phyloP scores from a whole-genome alignment of 1,140 invertebrate genomes.

The Dufourea novaeangliae region DNA sequence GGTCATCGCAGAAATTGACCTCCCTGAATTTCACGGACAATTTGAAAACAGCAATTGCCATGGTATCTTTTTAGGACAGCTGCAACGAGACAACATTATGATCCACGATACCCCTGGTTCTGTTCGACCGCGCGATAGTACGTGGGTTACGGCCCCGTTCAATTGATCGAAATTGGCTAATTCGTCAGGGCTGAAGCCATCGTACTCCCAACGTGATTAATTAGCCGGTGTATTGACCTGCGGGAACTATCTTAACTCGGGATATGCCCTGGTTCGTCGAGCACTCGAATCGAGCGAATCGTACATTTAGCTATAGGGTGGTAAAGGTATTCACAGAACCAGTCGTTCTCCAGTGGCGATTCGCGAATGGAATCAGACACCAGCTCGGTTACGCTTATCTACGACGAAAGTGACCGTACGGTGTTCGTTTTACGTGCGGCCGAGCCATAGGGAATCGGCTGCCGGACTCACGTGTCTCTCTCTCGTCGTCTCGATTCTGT shows the following conservation, averaged over 20 bases:
- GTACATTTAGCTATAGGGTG: not conserved
- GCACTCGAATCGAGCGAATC: not conserved
- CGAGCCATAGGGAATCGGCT: slow-evolving; percentile 13
- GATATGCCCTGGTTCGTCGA: not conserved
- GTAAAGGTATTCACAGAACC: not conserved
- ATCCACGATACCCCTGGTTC: not conserved
- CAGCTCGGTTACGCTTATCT: slow-evolving; percentile 36
- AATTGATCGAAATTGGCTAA: slow-evolving; percentile 66
- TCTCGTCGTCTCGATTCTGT: slow-evolving; percentile 3
- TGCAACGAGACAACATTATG: not conserved
- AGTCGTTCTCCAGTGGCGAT: slow-evolving; percentile 3
- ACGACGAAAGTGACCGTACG: slow-evolving; percentile 28
- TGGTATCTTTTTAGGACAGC: slow-evolving; percentile 9
- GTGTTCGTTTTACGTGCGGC: slow-evolving; percentile 33
- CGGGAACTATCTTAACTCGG: slow-evolving; percentile 6
- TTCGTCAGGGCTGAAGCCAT: slow-evolving; percentile 48
- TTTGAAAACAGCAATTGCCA: slow-evolving; percentile 14
- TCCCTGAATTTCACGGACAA: slow-evolving; percentile 35
- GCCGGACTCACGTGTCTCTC: slow-evolving; percentile 40
- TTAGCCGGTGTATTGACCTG: slow-evolving; percentile 34
- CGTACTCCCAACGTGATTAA: slow-evolving; percentile 37
- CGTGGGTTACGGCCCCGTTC: slow-evolving; percentile 42
- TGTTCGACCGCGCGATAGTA: slow-evolving; percentile 10
- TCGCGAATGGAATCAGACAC: slow-evolving; percentile 20
- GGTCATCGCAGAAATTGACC: not conserved